Evolutionary conservation across 2,888 invertebrate genomes (phyloP).

Genomic region (Parnassius apollo): DNA sequence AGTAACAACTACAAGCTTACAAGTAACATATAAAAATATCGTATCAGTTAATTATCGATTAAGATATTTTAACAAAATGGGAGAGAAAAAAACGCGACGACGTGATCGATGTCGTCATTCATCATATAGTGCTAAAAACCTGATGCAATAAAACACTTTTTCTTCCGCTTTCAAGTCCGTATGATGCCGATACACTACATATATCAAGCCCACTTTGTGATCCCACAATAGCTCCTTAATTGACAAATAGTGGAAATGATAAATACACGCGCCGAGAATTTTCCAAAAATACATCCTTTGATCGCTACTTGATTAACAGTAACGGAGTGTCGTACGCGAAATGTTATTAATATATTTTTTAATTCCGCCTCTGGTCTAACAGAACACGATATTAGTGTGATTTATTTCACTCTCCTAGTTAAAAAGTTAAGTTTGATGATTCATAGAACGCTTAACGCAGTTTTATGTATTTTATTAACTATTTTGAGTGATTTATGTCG

Average conservation of each 20-base stretch:
- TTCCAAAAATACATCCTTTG: slow-evolving; percentile 76
- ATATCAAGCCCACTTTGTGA: slow-evolving; percentile 71
- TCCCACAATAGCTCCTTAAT: slow-evolving; percentile 77
- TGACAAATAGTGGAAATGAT: slow-evolving; percentile 81
- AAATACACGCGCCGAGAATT: slow-evolving; percentile 71
- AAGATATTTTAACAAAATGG: background rate
- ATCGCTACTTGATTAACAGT: slow-evolving; percentile 75
- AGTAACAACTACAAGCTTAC: too few relatives aligned
- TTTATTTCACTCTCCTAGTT: slow-evolving; percentile 46
- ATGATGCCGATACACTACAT: slow-evolving; percentile 49
- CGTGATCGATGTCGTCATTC: slow-evolving; percentile 6
- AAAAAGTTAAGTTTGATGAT: slow-evolving; percentile 44
- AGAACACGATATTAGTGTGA: slow-evolving; percentile 54
- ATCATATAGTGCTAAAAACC: slow-evolving; percentile 20
- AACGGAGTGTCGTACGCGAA: slow-evolving; percentile 61
- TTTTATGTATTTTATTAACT: slow-evolving; percentile 37
- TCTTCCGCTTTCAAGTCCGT: slow-evolving; percentile 34
- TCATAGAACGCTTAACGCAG: slow-evolving; percentile 40
- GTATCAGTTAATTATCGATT: too few relatives aligned
- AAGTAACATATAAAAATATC: too few relatives aligned
- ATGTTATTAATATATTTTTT: slow-evolving; percentile 77
- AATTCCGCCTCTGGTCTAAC: slow-evolving; percentile 63
- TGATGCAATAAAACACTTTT: slow-evolving; percentile 20
- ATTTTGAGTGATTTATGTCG: slow-evolving; percentile 13
- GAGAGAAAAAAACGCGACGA: background rate